Evolutionary conservation across 2,888 invertebrate species (phyloP).

Genomic region (Vandiemenella viatica): DNA sequence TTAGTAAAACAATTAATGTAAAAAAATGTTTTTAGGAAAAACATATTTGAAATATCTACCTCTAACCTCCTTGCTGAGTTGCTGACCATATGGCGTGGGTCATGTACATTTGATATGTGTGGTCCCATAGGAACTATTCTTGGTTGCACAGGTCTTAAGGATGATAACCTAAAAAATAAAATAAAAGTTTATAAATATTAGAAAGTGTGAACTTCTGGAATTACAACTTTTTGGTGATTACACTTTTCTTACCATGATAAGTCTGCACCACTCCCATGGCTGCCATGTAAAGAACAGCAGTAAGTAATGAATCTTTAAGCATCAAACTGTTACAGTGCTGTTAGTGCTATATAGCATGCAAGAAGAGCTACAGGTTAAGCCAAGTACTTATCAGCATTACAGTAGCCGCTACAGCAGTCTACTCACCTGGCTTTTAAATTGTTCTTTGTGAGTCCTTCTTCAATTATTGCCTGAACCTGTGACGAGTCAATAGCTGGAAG

Average conservation of each 20-base stretch:
- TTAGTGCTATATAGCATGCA: too few species aligned
- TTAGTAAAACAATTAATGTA: too few species aligned
- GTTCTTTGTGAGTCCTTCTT: constrained; percentile 69
- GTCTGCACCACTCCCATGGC: constrained; percentile 14
- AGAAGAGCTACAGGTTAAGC: too few species aligned
- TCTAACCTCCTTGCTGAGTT: constrained; percentile 83
- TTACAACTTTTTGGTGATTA: too few species aligned
- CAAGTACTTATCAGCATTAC: too few species aligned
- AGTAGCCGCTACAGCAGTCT: too few species aligned
- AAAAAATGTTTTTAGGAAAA: too few species aligned
- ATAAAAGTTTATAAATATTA: too few species aligned
- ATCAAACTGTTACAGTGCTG: too few species aligned
- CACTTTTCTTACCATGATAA: constrained; percentile 14
- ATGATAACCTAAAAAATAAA: constrained; percentile 43
- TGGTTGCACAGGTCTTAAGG: constrained; percentile 61
- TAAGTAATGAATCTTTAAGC: too few species aligned
- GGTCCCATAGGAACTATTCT: constrained; percentile 86
- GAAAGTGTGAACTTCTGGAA: too few species aligned
- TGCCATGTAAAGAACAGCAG: constrained; percentile 7
- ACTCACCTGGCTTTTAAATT: constrained; percentile 55
- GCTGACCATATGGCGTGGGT: constrained; percentile 59
- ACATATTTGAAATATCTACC: too few species aligned
- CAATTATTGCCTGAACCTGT: constrained; percentile 69
- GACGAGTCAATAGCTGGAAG: constrained; percentile 62
- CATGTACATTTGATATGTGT: constrained; percentile 59